A percentile compares a stretch with the other conserved stretches of the same genome.
These are phyloP conservation scores for Macaria notata DNA, from an alignment of 2,888 invertebrate genomes.

Conservation along the genomic window DNA sequence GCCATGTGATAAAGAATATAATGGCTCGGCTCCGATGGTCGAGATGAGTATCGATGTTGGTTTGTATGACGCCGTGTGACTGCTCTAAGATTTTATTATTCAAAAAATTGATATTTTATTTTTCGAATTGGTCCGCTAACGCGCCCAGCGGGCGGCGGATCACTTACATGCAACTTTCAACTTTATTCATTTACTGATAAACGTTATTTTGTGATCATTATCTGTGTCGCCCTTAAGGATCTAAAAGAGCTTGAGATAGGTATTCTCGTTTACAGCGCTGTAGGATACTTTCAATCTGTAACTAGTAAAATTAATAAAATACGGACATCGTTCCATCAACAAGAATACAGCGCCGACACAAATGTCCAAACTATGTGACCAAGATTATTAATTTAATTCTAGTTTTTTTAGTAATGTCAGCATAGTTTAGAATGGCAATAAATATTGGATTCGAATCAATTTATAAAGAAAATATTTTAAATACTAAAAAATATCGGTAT, in stretches of 20 bases:
- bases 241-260: slow-evolving; percentile 66
- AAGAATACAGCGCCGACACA: slow-evolving; percentile 11
- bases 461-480: slow-evolving; percentile 5
- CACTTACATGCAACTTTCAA: slow-evolving; percentile 38
- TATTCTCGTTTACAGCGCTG: slow-evolving; percentile 60
- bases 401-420: slow-evolving; percentile 9
- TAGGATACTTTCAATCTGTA: slow-evolving; percentile 61
- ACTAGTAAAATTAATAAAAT: slow-evolving; percentile 39
- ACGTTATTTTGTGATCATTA: slow-evolving; percentile 41
- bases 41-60: slow-evolving; percentile 42
- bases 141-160: slow-evolving; percentile 70
- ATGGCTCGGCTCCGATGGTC: slow-evolving; percentile 35
- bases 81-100: slow-evolving; percentile 80
- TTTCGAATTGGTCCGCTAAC: slow-evolving; percentile 75
- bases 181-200: slow-evolving; percentile 41
- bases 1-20: slow-evolving; percentile 46
- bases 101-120: slow-evolving; percentile 79
- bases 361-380: slow-evolving; percentile 19
- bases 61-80: slow-evolving; percentile 64
- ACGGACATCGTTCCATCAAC: slow-evolving; percentile 11
- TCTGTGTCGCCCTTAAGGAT: slow-evolving; percentile 48
- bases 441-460: slow-evolving; percentile 12
- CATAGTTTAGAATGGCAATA: slow-evolving; percentile 24
- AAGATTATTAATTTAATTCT: slow-evolving; percentile 12
- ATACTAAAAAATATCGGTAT: slow-evolving; percentile 19